phyloP scores from a whole-genome alignment of 2,113 vertebrate genomes.

The Ramphastos sulfuratus region DNA sequence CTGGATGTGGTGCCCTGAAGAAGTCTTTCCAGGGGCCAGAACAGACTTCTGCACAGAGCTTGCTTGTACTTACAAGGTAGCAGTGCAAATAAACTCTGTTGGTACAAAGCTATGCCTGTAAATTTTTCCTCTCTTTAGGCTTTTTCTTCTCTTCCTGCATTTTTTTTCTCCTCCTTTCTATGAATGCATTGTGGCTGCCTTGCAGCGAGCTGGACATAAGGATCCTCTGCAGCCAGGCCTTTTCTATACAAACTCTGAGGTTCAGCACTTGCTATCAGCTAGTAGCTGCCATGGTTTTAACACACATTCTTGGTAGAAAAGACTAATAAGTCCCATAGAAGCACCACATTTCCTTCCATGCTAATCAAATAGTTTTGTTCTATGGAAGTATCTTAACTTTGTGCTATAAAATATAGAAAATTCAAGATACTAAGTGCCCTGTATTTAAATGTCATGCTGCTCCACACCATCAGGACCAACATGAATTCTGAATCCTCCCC shows the following conservation, averaged over 20 bases:
- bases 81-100: slow-evolving; percentile 30
- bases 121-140: background rate
- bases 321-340: background rate
- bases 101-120: background rate
- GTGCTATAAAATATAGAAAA: background rate
- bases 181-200: background rate
- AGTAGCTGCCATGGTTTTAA: background rate
- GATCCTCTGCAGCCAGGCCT: background rate
- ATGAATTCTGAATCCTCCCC: background rate
- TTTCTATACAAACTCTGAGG: background rate
- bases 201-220: background rate
- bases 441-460: background rate
- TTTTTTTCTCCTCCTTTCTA: background rate
- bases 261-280: background rate
- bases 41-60: background rate
- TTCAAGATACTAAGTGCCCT: background rate
- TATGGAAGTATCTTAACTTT: background rate
- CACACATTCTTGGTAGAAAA: background rate
- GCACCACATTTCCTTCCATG: background rate
- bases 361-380: background rate
- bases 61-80: background rate
- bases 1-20: background rate
- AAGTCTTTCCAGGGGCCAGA: background rate
- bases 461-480: background rate
- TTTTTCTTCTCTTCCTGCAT: background rate